Evolutionary conservation across 2,888 invertebrate species (phyloP), one percentile per base, ranked within the genome.

Genomic region (Ditylenchus weischeri): DNA sequence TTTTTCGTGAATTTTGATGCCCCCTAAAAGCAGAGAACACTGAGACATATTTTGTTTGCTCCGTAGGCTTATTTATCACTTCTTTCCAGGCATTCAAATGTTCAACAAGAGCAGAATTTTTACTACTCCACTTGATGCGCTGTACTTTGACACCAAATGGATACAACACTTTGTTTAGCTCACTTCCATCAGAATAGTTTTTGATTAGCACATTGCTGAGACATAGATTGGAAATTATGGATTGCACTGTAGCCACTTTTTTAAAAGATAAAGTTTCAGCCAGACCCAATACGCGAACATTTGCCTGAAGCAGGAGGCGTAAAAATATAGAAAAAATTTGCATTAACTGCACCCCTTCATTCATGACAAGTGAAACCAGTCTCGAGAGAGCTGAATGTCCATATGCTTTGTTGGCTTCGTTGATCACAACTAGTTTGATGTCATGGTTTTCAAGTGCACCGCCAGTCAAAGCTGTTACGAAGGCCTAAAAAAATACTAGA

Each of bases 11-110:
- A 35, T 2, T 59, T 36, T n/a, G 13, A 21, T 59, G 43, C 8
- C 6, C 29, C 59, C 59, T 59, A 59, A 59, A 59, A 35, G 19
- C 35, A 29, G 18, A 36, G 21, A 59, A 8, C 35, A 29, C 29
- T 29, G 29, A 29, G 29, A 2, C 5, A 29, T 29, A 29, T 29
- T 29, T 29, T 29, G 29, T 29, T 29, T 29, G 5, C 29, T 29
- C 10, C 19, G 35, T 2, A 38, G 15, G 21, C 13, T 4, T 19
- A 59, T 19, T 15, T 5, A 3, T 59, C n/a, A 19, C 59, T 23
- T 59, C 59, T 38, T 59, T 59, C 59, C 59, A 59, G 59, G 36
- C 19, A 35, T 35, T 38, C 36, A 59, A 59, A 36, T 59, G 59
- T 11, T 38, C 10, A 21, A n/a, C 7, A 59, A 59, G 1, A 19